These are phyloP conservation scores for Megalops cyprinoides DNA, from an alignment of 2,797 vertebrate species.

Conservation along the genomic window DNA sequence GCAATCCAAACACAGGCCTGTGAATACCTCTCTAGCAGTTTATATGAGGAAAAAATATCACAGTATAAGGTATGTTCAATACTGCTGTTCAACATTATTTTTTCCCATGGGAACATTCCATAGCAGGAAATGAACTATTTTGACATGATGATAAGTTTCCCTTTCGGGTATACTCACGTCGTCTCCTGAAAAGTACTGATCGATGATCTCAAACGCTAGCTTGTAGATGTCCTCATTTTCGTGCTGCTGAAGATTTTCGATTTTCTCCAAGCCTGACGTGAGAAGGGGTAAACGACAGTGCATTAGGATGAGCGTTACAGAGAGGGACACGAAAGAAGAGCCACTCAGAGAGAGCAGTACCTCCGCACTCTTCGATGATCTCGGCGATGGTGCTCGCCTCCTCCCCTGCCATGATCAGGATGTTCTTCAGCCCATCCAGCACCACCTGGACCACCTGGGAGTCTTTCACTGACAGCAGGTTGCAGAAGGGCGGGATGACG, in stretches of 20 bases:
- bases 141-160: no score
- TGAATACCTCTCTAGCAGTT: no score
- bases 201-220: constrained; percentile 99
- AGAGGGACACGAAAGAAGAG: no score
- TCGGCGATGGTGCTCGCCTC: constrained; percentile 97
- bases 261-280: constrained; percentile 92
- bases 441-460: constrained; percentile 99
- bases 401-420: constrained; percentile 97
- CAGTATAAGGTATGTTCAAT: no score
- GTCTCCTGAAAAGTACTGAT: constrained; percentile 99
- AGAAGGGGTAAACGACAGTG: background rate
- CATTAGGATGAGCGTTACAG: no score
- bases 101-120: no score
- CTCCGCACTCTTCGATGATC: constrained; percentile 98
- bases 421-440: constrained; percentile 96
- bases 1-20: no score
- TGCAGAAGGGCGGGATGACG: constrained; percentile 96
- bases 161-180: constrained; percentile 82
- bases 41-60: no score
- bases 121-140: no score
- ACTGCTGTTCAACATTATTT: no score
- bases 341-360: no score
- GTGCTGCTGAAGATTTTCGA: constrained; percentile 96
- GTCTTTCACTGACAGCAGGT: constrained; percentile 94
- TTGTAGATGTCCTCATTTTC: constrained; percentile 99